Percentiles rank a stretch among this genome's conserved stretches.
phyloP scores from a whole-genome alignment of 2,888 invertebrate species.

The Drosophila nigricruria region DNA sequence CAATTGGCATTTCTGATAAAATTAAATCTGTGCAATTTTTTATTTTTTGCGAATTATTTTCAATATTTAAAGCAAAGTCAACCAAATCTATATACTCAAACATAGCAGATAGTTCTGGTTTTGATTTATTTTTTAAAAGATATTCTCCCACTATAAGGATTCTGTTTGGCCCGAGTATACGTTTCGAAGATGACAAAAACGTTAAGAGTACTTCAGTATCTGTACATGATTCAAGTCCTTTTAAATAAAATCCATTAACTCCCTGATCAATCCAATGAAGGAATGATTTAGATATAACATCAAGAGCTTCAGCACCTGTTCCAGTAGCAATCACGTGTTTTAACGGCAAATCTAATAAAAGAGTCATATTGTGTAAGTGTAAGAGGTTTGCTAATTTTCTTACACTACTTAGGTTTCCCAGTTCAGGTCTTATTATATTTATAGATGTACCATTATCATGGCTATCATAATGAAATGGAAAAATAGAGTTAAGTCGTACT shows the following conservation, averaged over 20 bases:
- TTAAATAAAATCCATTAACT: constrained; percentile 95
- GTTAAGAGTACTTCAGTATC: constrained; percentile 85
- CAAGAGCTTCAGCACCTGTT: constrained; percentile 80
- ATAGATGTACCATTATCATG: constrained; percentile 90
- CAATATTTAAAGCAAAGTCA: constrained; percentile 89
- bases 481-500: constrained; percentile 93
- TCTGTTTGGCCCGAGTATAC: constrained; percentile 87
- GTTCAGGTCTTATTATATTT: constrained; percentile 88
- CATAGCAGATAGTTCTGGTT: constrained; percentile 87
- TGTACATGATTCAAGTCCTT: constrained; percentile 90
- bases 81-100: constrained; percentile 90
- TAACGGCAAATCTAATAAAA: constrained; percentile 92
- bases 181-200: constrained; percentile 89
- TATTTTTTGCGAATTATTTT: constrained; percentile 87
- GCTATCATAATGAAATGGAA: constrained; percentile 91
- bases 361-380: constrained; percentile 90
- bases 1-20: constrained; percentile 87
- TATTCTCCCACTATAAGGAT: constrained; percentile 89
- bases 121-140: constrained; percentile 86
- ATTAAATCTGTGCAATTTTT: constrained; percentile 87
- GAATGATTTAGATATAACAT: constrained; percentile 88
- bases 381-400: constrained; percentile 88
- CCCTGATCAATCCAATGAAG: constrained; percentile 90
- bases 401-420: constrained; percentile 91
- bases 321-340: constrained; percentile 83